Percentiles rank a stretch among this genome's conserved stretches.
Conservation (phyloP, 2,113 vertebrate species). For the Plotosus lineatus region DNA sequence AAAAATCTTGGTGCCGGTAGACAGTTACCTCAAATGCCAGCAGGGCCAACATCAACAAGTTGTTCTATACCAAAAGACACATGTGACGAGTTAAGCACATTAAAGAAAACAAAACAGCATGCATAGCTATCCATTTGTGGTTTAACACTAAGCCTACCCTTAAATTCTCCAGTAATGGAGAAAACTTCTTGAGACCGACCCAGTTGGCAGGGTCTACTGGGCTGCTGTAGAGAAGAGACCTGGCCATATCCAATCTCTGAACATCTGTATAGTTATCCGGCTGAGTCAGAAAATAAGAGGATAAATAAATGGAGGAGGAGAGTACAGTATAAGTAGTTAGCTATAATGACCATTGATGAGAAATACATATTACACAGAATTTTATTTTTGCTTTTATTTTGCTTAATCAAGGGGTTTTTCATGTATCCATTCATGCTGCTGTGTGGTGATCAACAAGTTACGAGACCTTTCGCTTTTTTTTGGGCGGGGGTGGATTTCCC, state of each 20-base stretch:
- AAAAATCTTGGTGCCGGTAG: conserved; percentile 93
- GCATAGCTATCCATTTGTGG: background rate
- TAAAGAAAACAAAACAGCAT: background rate
- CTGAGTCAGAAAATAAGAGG: conserved; percentile 51
- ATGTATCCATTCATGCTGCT: too few species aligned
- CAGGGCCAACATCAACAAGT: conserved; percentile 90
- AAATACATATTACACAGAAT: background rate
- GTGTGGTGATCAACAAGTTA: too few species aligned
- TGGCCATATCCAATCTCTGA: conserved; percentile 62
- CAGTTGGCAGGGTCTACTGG: conserved; percentile 87
- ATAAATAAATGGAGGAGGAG: background rate
- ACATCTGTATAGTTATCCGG: conserved; percentile 54
- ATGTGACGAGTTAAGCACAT: conserved; percentile 9
- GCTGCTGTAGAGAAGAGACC: conserved; percentile 78
- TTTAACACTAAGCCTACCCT: conserved; percentile 73
- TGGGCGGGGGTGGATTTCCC: too few species aligned
- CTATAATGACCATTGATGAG: background rate
- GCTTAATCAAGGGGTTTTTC: too few species aligned
- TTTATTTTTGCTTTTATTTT: background rate
- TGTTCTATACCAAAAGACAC: conserved; percentile 74
- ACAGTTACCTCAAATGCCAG: conserved; percentile 94
- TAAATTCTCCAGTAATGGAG: conserved; percentile 83
- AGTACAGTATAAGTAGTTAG: background rate
- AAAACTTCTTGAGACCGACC: conserved; percentile 86
- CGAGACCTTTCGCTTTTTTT: too few species aligned